phyloP scores from a whole-genome alignment of 2,888 invertebrate genomes.

The Callosobruchus maculatus region DNA sequence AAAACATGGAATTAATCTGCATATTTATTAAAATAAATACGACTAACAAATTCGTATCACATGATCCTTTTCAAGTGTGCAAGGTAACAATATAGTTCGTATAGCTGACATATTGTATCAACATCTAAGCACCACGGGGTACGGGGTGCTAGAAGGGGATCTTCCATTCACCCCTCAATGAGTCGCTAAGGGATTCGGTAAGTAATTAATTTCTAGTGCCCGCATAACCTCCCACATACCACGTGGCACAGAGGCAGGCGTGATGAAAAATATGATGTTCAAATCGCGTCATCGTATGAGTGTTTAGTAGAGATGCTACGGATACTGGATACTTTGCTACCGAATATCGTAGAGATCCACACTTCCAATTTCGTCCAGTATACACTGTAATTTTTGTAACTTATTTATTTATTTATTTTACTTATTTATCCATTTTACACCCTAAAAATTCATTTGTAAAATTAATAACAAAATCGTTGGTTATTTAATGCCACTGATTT shows the following conservation, averaged over 20 bases:
- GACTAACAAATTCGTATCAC: background rate
- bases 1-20: no score
- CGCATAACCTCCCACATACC: background rate
- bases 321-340: background rate
- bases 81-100: background rate
- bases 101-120: background rate
- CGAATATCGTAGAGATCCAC: no score
- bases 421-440: no score
- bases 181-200: background rate
- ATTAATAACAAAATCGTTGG: no score
- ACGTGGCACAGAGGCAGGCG: background rate
- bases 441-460: no score
- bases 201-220: background rate
- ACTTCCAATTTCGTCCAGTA: no score
- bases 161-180: background rate
- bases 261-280: background rate
- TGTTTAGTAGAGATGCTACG: background rate
- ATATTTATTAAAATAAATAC: background rate
- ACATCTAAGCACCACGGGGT: background rate
- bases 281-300: background rate
- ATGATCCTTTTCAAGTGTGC: background rate
- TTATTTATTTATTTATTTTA: no score
- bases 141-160: background rate
- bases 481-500: no score
- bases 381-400: no score